Conservation (phyloP, 2,888 invertebrate genomes). For the Nomada fucata region DNA sequence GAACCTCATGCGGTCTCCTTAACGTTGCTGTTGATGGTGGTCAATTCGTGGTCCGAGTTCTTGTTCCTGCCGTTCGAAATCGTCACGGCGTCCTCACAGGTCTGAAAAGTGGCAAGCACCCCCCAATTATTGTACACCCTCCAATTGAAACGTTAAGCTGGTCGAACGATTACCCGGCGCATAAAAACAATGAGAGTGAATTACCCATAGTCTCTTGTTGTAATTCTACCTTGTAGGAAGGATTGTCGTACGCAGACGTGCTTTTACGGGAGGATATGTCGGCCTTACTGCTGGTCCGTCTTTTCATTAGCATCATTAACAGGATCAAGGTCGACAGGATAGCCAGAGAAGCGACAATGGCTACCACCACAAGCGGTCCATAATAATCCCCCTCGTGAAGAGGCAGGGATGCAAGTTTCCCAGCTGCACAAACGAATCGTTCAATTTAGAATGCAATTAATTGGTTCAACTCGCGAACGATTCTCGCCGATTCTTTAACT, state of each 20-base stretch:
- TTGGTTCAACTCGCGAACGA: too few species aligned
- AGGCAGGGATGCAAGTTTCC: conserved; percentile 86
- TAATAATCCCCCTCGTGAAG: conserved; percentile 91
- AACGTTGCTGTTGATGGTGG: conserved; percentile 76
- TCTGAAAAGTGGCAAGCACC: conserved; percentile 67
- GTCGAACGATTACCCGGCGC: conserved; percentile 1
- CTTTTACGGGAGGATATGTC: conserved; percentile 93
- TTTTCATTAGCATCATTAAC: conserved; percentile 91
- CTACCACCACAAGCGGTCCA: conserved; percentile 94
- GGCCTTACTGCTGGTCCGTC: conserved; percentile 88
- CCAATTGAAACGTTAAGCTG: too few species aligned
- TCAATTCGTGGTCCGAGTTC: conserved; percentile 79
- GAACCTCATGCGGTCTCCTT: conserved; percentile 77
- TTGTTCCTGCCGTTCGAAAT: conserved; percentile 78
- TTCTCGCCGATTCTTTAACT: not conserved
- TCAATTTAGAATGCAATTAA: too few species aligned
- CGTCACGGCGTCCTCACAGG: conserved; percentile 81
- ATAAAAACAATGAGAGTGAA: conserved; percentile 74
- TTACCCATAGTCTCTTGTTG: conserved; percentile 97
- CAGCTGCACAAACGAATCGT: conserved; percentile 74
- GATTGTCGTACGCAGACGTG: conserved; percentile 96
- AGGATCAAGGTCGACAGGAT: conserved; percentile 92
- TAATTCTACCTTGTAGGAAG: conserved; percentile 96
- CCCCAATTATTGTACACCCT: not conserved
- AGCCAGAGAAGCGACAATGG: conserved; percentile 93